Base-by-base conservation (phyloP, 2,113 vertebrate species). In the Formicarius rufipectus region DNA sequence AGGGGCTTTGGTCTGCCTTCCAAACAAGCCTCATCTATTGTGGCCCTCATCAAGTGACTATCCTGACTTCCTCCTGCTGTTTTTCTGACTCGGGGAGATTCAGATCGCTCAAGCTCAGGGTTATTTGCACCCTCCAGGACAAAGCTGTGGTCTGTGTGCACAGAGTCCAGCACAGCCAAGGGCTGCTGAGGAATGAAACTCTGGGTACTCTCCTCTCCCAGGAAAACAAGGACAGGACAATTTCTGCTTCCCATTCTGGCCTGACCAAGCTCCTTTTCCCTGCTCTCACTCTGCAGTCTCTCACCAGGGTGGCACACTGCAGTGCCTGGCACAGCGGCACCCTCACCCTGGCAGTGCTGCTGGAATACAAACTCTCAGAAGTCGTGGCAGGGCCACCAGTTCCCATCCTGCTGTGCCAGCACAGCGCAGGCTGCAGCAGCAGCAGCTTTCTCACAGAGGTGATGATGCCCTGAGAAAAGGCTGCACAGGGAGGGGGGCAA, bases 141-240 rank as follows among this genome's bases (percentile, higher is more conserved):
- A 42, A 39, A 69, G 28, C 9, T 2, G 3, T 1, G 6, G 13
- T 23, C 30, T 10, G 3, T 27, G 37, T 1, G 60, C 37, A 18
- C 22, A 30, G 42, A 74, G 45, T 9, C 10, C 2, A 2, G 66
- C 75, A 35, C 24, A 50, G 17, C 39, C 4, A 13, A 47, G 11
- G 74, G 3, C 5, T 5, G 2, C 1, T 6, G 23, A 68, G 27
- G n/a, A 74, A 8, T 0, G 1, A 53, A 63, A 4, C 9, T 25
- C 50, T 6, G 28, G 20, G 12, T 5, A 59, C 21, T 28, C n/a
- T 4, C 10, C 31, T 22, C 47, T 24, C n/a, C 3, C 18, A 73
- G 40, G 7, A 42, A 87, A 94, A 31, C 10, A 40, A 80, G 23
- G 18, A 22, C 74, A 33, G 17, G 40, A 16, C 17, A 2, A 11